Base-by-base conservation (phyloP, 2,888 invertebrate species). In the Pollenia amentaria region DNA sequence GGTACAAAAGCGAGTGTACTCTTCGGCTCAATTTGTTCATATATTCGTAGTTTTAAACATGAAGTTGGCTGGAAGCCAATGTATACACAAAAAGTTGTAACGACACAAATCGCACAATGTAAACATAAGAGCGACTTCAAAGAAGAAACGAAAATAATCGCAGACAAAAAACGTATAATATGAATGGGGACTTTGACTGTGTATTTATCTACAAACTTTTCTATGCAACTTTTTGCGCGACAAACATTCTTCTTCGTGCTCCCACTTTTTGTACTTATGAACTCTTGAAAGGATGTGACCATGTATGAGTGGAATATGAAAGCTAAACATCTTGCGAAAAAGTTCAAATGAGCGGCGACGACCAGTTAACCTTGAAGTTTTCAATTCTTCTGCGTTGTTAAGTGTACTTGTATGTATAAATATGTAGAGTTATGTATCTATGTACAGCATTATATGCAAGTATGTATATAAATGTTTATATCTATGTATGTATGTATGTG, bases 281-380 rank as follows among this genome's bases (percentile, higher is more conserved):
- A 85, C 81, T 67, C 65, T 77, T 60, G 65, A 73, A 76, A 80
- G 69, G 80, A 64, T 76, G 53, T 57, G 55, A 21, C 65, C 64
- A 42, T 18, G 73, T 84, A 80, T 80, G 87, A 84, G 65, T 77
- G 29, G 85, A 78, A 85, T 87, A 85, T 87, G 85, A 84, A 87
- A 88, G 87, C 84, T 80, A 79, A 88, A 88, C 73, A 79, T 83
- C 86, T 86, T 86, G 83, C 48, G 75, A 77, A 83, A 91, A 92
- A 91, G 92, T 91, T 92, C 91, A 92, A 92, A 91, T 91, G 90
- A 81, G 82, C 84, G 85, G 85, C 89, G 89, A 77, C 84, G 88
- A 91, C 91, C 91, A 91, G 91, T 92, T 92, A 91, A 91, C 91
- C 91, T 92, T 91, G 91, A 89, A 89, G 80, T 77, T 80, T 91